Percentiles rank a stretch among this genome's conserved stretches.
These are phyloP conservation scores for Nannoperca obscura DNA, from an alignment of 2,797 vertebrate genomes.

Conservation along the genomic window DNA sequence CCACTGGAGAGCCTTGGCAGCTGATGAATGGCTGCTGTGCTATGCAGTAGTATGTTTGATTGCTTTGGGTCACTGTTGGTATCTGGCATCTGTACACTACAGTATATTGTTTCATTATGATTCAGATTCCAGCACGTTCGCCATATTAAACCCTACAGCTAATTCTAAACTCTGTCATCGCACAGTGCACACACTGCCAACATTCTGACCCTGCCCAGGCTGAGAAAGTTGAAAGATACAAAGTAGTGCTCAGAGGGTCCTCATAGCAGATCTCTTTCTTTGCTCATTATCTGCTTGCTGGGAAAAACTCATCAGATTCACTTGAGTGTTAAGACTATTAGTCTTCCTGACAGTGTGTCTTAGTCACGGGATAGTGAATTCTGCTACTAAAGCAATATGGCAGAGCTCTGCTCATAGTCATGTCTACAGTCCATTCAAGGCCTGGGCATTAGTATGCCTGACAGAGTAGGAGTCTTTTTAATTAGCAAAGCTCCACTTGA, in stretches of 20 bases:
- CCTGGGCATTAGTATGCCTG: conserved; percentile 71
- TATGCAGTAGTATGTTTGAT: conserved; percentile 7
- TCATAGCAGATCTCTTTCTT: conserved; percentile 70
- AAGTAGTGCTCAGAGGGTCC: conserved; percentile 62
- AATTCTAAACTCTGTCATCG: conserved; percentile 29
- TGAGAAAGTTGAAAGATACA: conserved; percentile 54
- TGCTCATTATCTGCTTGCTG: conserved; percentile 80
- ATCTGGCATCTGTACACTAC: conserved; percentile 15
- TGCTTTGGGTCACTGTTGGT: conserved; percentile 30
- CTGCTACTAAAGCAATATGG: conserved; percentile 82
- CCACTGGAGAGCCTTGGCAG: conserved; percentile 9
- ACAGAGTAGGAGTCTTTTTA: conserved; percentile 73
- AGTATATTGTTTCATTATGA: conserved; percentile 18
- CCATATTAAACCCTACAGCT: conserved; percentile 31
- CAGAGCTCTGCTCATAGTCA: conserved; percentile 64
- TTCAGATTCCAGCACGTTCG: conserved; percentile 6
- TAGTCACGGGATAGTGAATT: conserved; percentile 79
- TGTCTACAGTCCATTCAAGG: conserved; percentile 72
- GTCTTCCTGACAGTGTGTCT: conserved; percentile 79
- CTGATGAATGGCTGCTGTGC: conserved; percentile 22
- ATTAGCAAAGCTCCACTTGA: conserved; percentile 78
- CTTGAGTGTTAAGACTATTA: conserved; percentile 84
- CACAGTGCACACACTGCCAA: conserved; percentile 11
- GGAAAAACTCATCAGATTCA: conserved; percentile 82
- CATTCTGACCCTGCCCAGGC: conserved; percentile 17